Base-by-base conservation (phyloP, 2,797 vertebrate species). In the Tiaroga cobitis region DNA sequence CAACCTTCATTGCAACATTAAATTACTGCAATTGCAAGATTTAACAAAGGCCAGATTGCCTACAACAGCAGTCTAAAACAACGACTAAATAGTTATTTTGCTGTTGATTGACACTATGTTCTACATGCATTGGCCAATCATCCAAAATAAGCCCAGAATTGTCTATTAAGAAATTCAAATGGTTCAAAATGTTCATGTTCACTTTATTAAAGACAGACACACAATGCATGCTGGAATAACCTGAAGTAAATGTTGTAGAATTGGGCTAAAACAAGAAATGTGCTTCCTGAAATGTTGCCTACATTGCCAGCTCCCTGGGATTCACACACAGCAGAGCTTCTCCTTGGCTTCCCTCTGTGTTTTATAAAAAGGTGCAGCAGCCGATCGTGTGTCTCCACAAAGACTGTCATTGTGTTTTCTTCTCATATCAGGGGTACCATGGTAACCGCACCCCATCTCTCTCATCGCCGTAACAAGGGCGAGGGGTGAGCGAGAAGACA, bases 391-490 rank as follows among this genome's bases (percentile, higher is more conserved):
- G 81, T 65, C 26, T 67, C 65, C 81, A 69, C 80, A 32, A 88
- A 80, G 80, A 82, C 34, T 61, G 41, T 80, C 81, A 83, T 91
- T 89, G 89, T 88, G 89, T 92, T 72, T 86, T 85, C 83, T 84
- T 67, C 65, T 89, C 89, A 90, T 80, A 91, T 93, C 89, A 3
- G 88, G 8, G 90, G 86, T 81, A 46, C 90, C 91, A 93, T 93
- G 92, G 92, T 88, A 92, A 93, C 91, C 41, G 78, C 85, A 90
- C 82, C 82, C 86, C 41, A 49, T 82, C 32, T 82, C 41, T 65
- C 37, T 16, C 70, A n/a, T n/a, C 3, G 4, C 5, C 6, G 56
- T 16, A 83, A 63, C 2, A 13, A 63, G 54, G 56, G 18, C 21
- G 68, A 70, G 69, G 54, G 56, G 3, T 15, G 68, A 70, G 69